These are phyloP conservation scores for Phalacrocorax aristotelis DNA, from an alignment of 2,113 vertebrate genomes.

Conservation along the genomic window DNA sequence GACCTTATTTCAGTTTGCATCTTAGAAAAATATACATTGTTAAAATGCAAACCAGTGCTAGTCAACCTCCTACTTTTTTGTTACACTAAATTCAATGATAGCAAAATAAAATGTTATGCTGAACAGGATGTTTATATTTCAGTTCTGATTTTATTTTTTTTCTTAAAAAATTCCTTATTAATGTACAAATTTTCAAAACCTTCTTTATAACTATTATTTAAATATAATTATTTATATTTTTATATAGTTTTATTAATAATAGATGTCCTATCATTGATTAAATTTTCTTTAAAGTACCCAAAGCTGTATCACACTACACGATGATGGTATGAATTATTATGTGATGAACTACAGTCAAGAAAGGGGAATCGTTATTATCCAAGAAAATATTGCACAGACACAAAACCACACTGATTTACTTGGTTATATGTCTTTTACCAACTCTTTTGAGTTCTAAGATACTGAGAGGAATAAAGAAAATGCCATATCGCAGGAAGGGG, in stretches of 20 bases:
- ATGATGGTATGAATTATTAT: background rate
- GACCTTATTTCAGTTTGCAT: background rate
- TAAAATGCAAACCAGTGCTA: background rate
- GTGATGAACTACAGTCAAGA: background rate
- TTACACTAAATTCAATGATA: background rate
- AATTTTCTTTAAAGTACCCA: background rate
- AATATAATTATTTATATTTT: background rate
- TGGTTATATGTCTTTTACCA: background rate
- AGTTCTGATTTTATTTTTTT: background rate
- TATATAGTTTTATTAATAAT: background rate
- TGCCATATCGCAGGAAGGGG: background rate
- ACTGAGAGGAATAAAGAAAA: background rate
- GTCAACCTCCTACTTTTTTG: background rate
- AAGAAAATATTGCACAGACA: background rate
- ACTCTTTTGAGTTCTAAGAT: too few species aligned
- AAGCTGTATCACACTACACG: background rate
- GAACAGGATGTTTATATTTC: background rate
- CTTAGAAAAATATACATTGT: background rate
- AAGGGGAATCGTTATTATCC: background rate
- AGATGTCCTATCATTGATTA: too few species aligned
- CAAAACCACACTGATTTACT: background rate
- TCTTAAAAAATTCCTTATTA: background rate
- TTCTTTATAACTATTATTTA: background rate
- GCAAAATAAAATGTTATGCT: background rate
- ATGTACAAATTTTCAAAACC: background rate